Evolutionary conservation across 92 coral and sea anemone genomes (phyloP).

Genomic region (Heliopora coerulea): DNA sequence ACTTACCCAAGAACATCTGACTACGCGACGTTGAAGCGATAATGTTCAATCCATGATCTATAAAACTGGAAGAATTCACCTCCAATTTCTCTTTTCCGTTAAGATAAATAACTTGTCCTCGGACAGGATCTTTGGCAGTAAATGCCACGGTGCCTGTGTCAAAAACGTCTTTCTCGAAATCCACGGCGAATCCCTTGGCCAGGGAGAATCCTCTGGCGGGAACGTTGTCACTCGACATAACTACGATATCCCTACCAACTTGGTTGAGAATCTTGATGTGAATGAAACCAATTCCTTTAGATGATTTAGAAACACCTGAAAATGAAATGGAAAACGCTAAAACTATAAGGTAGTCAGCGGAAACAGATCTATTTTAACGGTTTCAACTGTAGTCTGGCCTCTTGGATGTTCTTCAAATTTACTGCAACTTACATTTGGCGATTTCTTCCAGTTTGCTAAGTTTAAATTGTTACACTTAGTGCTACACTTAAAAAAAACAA

Average conservation of each 20-base stretch:
- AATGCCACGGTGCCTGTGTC: conserved; percentile 7
- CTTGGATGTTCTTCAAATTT: too few relatives aligned
- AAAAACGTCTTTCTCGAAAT: conserved; percentile 17
- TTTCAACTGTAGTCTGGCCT: too few relatives aligned
- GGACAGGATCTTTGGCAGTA: conserved; percentile 19
- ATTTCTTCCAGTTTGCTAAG: too few relatives aligned
- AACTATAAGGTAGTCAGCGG: too few relatives aligned
- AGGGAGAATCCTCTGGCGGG: conserved; percentile 55
- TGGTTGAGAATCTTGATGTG: conserved; percentile 54
- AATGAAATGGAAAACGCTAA: too few relatives aligned
- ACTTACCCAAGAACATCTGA: conserved; percentile 1
- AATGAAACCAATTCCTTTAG: conserved; percentile 47
- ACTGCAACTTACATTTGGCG: too few relatives aligned
- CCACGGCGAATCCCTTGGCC: conserved; percentile 18
- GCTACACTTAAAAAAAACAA: too few relatives aligned
- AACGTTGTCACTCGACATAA: conserved; percentile 51
- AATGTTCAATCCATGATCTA: conserved; percentile 10
- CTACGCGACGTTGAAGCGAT: conserved; percentile 12
- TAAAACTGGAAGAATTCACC: conserved; percentile 16
- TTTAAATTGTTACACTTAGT: too few relatives aligned
- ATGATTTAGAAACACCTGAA: conserved; percentile 58
- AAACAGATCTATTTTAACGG: too few relatives aligned
- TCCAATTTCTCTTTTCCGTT: conserved; percentile 11
- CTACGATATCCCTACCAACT: conserved; percentile 53
- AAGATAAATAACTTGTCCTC: conserved; percentile 20